Evolutionary conservation across 2,888 invertebrate species (phyloP), one percentile per base, ranked within the genome.

Genomic region (Parnassius glacialis): DNA sequence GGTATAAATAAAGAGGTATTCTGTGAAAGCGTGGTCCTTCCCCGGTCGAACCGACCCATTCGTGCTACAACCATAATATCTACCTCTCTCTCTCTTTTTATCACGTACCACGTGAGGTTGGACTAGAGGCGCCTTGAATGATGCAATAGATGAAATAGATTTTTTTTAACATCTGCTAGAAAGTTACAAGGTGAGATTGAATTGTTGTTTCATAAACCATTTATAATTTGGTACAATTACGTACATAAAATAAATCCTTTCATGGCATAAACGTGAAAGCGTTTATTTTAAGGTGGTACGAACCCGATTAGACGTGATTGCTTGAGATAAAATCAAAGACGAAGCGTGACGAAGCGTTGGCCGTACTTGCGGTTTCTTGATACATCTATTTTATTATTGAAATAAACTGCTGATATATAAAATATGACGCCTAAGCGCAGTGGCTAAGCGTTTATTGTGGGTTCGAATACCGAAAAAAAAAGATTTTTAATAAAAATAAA

Each of bases 311-410:
- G 53, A 34, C 42, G 51, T 44, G 48, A 52, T 59, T 59, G 52
- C 52, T 53, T 45, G n/a, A 59, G 61, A 48, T 62, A 51, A 57
- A 59, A 44, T 57, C 65, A 62, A 65, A 59, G 52, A 20, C 64
- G 68, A 73, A 80, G 76, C 84, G 79, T 81, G 80, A 84, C 83
- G 77, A 75, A 70, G 80, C 80, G 78, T 78, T 79, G 79, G 69
- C 68, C 9, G 57, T 57, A 66, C 70, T 64, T 71, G 71, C 70
- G 70, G 68, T 69, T 71, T 71, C 70, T 74, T 72, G 68, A 71
- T 74, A 71, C 72, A 79, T 73, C 77, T 78, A 81, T 84, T 83
- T 48, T 80, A 80, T 80, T 81, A 84, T 82, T 75, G 79, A 75
- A 78, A 80, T 80, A 78, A 76, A 75, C 70, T 73, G 16, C 16